Evolutionary conservation across 2,888 invertebrate genomes (phyloP).

Genomic region (Agelastica alni): DNA sequence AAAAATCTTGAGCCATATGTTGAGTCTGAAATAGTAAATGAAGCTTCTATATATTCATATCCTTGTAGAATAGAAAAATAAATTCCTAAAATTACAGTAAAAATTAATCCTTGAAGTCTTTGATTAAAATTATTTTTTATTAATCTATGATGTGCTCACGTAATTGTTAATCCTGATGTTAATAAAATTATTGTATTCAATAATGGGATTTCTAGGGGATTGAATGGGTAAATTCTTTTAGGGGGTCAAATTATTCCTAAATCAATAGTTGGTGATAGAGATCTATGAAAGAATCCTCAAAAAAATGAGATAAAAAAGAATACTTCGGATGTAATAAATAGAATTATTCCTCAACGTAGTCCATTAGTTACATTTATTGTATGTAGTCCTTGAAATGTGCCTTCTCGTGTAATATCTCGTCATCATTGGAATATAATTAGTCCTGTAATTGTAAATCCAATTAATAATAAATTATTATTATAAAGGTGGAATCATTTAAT

Average conservation of each 20-base stretch:
- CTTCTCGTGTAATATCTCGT: too few relatives aligned
- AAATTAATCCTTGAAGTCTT: constrained; percentile 56
- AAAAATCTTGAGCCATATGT: constrained; percentile 71
- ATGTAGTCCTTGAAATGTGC: too few relatives aligned
- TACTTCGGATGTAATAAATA: too few relatives aligned
- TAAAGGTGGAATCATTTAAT: too few relatives aligned
- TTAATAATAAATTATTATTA: too few relatives aligned
- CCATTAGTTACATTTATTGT: too few relatives aligned
- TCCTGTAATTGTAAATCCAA: too few relatives aligned
- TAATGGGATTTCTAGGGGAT: constrained; percentile 71
- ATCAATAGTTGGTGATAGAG: constrained; percentile 61
- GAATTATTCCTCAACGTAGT: too few relatives aligned
- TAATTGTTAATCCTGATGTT: constrained; percentile 71
- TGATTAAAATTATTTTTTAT: constrained; percentile 59
- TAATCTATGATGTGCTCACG: constrained; percentile 65
- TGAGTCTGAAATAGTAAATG: constrained; percentile 64
- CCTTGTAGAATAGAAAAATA: constrained; percentile 71
- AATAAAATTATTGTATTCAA: constrained; percentile 75
- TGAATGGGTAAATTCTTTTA: constrained; percentile 64
- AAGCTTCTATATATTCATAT: constrained; percentile 70
- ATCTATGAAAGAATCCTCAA: constrained; percentile 64
- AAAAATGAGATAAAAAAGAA: constrained; percentile 65
- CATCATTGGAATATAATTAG: too few relatives aligned
- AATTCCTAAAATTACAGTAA: constrained; percentile 65
- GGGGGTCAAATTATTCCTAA: constrained; percentile 69